Conservation (phyloP, 2,113 vertebrate genomes). For the Potamarius usumacintae region DNA sequence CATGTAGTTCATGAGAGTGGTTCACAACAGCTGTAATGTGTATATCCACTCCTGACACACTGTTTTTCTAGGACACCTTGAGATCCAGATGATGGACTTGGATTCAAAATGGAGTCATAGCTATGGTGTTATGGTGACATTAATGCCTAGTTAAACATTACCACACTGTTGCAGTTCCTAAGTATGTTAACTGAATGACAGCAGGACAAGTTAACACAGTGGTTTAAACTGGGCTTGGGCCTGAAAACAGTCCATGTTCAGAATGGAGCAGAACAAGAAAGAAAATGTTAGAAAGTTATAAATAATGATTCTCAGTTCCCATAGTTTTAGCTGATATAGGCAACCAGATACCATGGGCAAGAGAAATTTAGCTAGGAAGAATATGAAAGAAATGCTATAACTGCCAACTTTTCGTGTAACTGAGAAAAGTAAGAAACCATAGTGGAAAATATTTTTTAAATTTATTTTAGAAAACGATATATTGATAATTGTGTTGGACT, state of each 20-base stretch:
- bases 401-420: neutral
- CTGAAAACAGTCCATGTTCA: neutral
- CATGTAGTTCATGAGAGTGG: neutral
- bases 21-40: neutral
- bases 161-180: neutral
- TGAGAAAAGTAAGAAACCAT: neutral
- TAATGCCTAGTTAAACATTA: neutral
- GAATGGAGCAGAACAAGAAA: neutral
- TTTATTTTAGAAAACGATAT: neutral
- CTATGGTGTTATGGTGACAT: neutral
- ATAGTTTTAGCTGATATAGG: neutral
- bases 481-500: neutral
- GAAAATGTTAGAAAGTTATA: no score
- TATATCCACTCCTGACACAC: slow-evolving; percentile 9
- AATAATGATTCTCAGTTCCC: neutral
- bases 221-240: neutral
- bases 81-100: slow-evolving; percentile 10
- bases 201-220: neutral
- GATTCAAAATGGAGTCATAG: neutral
- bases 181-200: neutral
- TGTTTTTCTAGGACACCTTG: slow-evolving; percentile 10
- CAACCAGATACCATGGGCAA: neutral
- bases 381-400: neutral
- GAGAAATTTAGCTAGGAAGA: neutral
- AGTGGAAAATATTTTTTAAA: neutral